Evolutionary conservation across 2,888 invertebrate genomes (phyloP).

Genomic region (Brenthis ino): DNA sequence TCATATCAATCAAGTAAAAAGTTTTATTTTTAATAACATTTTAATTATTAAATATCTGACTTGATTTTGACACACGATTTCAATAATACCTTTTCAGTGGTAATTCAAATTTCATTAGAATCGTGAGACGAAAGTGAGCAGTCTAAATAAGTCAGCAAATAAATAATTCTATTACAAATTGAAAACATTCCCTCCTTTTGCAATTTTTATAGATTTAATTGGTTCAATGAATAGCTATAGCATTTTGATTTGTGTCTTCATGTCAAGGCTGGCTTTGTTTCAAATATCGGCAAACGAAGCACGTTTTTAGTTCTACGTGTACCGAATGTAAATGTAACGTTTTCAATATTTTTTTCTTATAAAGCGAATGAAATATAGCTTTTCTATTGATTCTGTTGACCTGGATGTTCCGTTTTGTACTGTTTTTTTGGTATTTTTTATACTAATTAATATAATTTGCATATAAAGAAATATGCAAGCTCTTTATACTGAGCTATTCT

Average conservation of each 20-base stretch:
- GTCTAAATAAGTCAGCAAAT: not conserved
- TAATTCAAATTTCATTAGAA: too few relatives aligned
- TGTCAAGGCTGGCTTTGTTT: conserved; percentile 72
- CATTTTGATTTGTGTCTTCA: conserved; percentile 72
- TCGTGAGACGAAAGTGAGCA: too few relatives aligned
- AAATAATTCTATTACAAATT: not conserved
- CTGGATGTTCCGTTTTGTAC: conserved; percentile 36
- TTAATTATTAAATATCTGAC: too few relatives aligned
- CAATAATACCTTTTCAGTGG: too few relatives aligned
- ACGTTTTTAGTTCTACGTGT: conserved; percentile 66
- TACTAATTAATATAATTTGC: not conserved
- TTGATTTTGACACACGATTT: too few relatives aligned
- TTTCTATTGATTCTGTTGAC: conserved; percentile 51
- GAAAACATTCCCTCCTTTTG: not conserved
- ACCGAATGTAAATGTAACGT: conserved; percentile 61
- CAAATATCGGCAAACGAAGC: conserved; percentile 68
- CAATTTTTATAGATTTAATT: conserved; percentile 35
- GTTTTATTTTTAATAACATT: too few relatives aligned
- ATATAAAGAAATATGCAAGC: not conserved
- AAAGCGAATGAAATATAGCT: conserved; percentile 57
- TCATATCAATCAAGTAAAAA: too few relatives aligned
- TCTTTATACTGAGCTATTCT: not conserved
- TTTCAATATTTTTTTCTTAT: conserved; percentile 70
- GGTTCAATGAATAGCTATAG: conserved; percentile 41
- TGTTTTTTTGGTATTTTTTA: conserved; percentile 11